Base-by-base conservation (phyloP, 2,888 invertebrate genomes). In the Rapana venosa region DNA sequence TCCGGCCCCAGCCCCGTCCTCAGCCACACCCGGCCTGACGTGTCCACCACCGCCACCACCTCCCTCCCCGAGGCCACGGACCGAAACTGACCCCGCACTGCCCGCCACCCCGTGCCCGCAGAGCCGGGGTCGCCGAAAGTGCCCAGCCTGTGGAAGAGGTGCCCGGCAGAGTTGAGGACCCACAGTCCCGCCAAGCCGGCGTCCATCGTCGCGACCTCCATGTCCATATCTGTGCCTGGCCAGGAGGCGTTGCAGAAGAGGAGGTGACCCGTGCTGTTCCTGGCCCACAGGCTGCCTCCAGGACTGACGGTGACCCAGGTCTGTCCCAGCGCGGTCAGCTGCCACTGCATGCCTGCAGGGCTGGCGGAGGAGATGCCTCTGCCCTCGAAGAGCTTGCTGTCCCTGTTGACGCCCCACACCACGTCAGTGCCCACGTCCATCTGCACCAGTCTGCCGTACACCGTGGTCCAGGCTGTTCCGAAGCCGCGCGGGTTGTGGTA, bases 241-340 rank as follows among this genome's bases (percentile, higher is more conserved):
- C 47, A 47, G 47, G 47, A 47, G 47, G 47, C 8, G 47, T 47
- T 47, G 47, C 2, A 47, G 47, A 47, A 47, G 47, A 47, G 47
- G 47, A 47, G 47, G 4, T 47, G 47, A 2, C 47, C 47, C 8
- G 47, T 47, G 47, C 4, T 8, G 47, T 47, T 66, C 2, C 32
- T 26, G 79, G 32, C 79, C 81, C 81, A 83, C 81, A 83, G 26
- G 26, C 81, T 83, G 36, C 81, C 81, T 30, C 26, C 81, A 30
- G 81, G 81, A 30, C 81, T 83, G 81, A 83, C 81, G 47, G 36
- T 83, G 22, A 83, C 22, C 81, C 81, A 83, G 47, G 20, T 36
- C 22, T 6, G 4, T 8, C 79, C 32, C 17, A 15, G 26, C 17
- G 1, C 66, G 2, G 32, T 22, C 15, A 32, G 17, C 1, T 79